Conservation (phyloP, 2,888 invertebrate species). For the Apeira syringaria region DNA sequence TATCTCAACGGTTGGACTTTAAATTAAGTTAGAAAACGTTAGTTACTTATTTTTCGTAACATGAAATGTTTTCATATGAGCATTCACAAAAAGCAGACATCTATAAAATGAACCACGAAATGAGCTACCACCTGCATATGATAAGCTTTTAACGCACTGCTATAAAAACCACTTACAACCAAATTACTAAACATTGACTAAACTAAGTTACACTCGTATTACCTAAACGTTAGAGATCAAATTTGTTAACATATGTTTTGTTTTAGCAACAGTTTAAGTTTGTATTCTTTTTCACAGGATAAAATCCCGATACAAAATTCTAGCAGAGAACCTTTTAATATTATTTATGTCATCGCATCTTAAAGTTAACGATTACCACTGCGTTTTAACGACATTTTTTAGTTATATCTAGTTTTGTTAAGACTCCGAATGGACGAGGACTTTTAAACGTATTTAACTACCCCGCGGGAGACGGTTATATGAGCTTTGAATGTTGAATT, state of each 20-base stretch:
- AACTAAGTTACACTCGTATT: conserved; percentile 11
- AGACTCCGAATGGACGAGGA: conserved; percentile 21
- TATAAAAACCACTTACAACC: conserved; percentile 44
- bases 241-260: conserved; percentile 9
- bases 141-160: conserved; percentile 55
- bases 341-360: conserved; percentile 74
- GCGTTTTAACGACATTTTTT: conserved; percentile 62
- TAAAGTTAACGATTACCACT: conserved; percentile 46
- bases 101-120: conserved; percentile 49
- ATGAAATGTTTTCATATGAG: too few relatives aligned
- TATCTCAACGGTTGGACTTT: too few relatives aligned
- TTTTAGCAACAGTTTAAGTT: not conserved
- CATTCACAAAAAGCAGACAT: conserved; percentile 31
- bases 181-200: conserved; percentile 1
- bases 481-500: conserved; percentile 28
- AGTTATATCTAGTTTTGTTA: conserved; percentile 60
- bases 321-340: conserved; percentile 59
- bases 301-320: conserved; percentile 42
- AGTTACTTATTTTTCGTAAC: too few relatives aligned
- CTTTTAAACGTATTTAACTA: conserved; percentile 42
- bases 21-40: too few relatives aligned
- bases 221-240: conserved; percentile 8
- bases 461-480: conserved; percentile 30
- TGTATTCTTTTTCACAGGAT: conserved; percentile 23
- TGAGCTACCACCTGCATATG: conserved; percentile 50